Conservation (phyloP, 1,140 invertebrate genomes). For the Nasonia giraulti region DNA sequence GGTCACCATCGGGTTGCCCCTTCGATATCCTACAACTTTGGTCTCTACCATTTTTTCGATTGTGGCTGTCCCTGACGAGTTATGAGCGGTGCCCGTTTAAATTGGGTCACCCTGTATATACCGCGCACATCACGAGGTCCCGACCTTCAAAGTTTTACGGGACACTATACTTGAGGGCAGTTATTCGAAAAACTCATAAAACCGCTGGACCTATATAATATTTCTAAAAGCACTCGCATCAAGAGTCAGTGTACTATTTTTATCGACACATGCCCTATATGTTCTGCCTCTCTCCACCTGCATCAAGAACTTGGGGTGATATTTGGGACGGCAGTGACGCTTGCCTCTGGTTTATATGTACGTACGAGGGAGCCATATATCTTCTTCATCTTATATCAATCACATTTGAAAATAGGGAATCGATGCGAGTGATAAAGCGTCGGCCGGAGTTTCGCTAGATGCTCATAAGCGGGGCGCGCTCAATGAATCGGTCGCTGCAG, state of each 20-base stretch:
- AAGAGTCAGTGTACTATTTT: not conserved
- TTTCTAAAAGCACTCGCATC: not conserved
- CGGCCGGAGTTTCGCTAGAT: not conserved
- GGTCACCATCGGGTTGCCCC: no score
- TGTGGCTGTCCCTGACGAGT: no score
- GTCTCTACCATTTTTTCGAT: no score
- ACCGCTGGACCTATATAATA: not conserved
- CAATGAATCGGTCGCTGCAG: not conserved
- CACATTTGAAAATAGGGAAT: constrained; percentile 5
- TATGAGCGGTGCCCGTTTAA: no score
- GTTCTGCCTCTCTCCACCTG: no score
- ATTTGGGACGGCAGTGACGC: not conserved
- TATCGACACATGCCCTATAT: not conserved
- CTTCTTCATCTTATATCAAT: not conserved
- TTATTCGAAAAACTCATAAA: not conserved
- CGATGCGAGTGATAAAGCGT: constrained; percentile 8
- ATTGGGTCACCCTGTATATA: no score
- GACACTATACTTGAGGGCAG: not conserved
- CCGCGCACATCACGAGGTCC: no score
- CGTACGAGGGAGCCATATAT: no score
- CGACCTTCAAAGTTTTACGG: not conserved
- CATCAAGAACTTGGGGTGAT: not conserved
- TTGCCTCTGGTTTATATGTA: no score
- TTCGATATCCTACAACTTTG: no score
- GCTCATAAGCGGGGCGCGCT: not conserved